Evolutionary conservation across 2,113 vertebrate species (phyloP), one percentile per base, ranked within the genome.

Genomic region (Gila orcuttii): DNA sequence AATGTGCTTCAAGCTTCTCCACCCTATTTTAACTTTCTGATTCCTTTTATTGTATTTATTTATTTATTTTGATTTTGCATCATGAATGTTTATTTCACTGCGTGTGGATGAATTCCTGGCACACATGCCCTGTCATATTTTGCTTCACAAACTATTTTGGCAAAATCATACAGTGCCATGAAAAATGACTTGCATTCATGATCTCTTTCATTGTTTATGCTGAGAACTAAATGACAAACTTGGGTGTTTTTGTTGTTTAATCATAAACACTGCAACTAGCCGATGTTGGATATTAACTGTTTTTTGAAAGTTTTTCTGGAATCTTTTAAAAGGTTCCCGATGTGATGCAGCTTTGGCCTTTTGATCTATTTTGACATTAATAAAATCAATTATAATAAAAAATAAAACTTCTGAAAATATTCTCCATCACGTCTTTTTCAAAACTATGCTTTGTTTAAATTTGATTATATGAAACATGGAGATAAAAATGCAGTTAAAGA

Each of bases 21-120:
- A 52, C 36, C 33, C 3, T 6, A 23, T 12, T 69, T 50, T 12
- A 2, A 5, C n/a, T 55, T 79, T 31, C 9, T 73, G 17, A 39
- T 33, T 28, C 1, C 2, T 45, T 13, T 62, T 76, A 21, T 23
- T 36, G 3, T 47, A 19, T 84, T 77, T 11, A 47, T 84, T 77
- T 11, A 47, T 21, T 31, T 83, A 1, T 6, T 64, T 33, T 74
- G 33, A 47, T 21, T 82, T 86, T 82, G 84, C 77, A 73, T 79
- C 12, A 60, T 13, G 39, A 11, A 7, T 59, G 19, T 73, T 59
- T 79, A 1, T 60, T 62, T 42, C 3, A 13, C 21, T 66, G 86
- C 86, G 88, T 85, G 82, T 66, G 55, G 50, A 82, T 31, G 57
- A 59, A 85, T 39, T 62, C 57, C 62, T 83, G 60, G 47, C 45